Evolutionary conservation across 2,113 vertebrate species (phyloP), one percentile per base, ranked within the genome.

Genomic region (Sarotherodon lohbergeri): DNA sequence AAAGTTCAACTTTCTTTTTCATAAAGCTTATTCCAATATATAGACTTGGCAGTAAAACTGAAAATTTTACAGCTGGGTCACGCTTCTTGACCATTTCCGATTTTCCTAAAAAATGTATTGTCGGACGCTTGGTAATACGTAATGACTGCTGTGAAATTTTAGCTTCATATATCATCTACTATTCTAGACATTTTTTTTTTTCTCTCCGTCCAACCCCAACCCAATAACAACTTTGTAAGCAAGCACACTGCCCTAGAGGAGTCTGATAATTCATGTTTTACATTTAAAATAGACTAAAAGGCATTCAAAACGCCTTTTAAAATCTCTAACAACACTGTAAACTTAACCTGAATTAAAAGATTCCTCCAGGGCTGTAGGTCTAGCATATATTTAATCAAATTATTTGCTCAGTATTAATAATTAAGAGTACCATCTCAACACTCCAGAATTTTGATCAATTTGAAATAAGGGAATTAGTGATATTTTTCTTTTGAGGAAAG

Each of bases 221-320:
- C 32, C 61, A 66, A 34, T 63, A 63, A 63, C 61, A 61, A 61
- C 57, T 66, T 39, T 39, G 61, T n/a, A 7, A 39, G 17, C 61
- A 66, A 66, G 32, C 17, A 66, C 17, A 36, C 9, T n/a, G 32
- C 32, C 61, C 32, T 36, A 66, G 17, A 32, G 6, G 32, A 39
- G 34, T 66, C 17, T 66, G 10, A 66, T 66, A 66, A 7, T 39
- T 10, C 0, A 39, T 12, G 61, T 39, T 39, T 39, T 12, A 66
- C 32, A 39, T 66, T 39, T 66, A n/a, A n/a, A 66, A 66, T n/a
- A 13, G 16, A 2, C 0, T 0, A 1, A 7, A n/a, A 12, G 61
- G 32, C 6, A 63, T 63, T 63, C 16, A 63, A 36, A 36, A 63
- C 2, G 0, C 59, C 17, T 66, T 66, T 66, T 66, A 66, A 66